Evolutionary conservation across 2,888 invertebrate species (phyloP), one percentile per base, ranked within the genome.

Genomic region (Blastobasis lacticolella): DNA sequence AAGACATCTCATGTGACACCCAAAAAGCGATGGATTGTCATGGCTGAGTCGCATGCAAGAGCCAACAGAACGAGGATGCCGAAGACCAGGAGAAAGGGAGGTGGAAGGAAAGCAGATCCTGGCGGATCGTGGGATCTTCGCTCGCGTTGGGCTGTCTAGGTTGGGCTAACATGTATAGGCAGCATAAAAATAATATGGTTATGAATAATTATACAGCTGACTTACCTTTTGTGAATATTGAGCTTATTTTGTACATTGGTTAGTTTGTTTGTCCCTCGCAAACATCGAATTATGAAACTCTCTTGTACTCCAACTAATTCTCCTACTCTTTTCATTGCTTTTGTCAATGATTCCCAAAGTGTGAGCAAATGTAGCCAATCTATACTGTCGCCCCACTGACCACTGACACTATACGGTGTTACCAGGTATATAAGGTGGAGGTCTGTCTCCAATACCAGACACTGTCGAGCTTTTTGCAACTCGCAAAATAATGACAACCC

Each of bases 371-470:
- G 89, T 71, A 94, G 86, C 95, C 95, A 95, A 71, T 98, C 96
- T 48, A 97, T 88, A 23, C 23, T 23, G 66, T 93, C 90, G 53
- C 91, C 90, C 90, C 94, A 91, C 54, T 95, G 94, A 69, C 93
- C 93, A 63, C 94, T 93, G 37, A 95, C 92, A 75, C 95, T 96
- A 57, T 96, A 94, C 0, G 99, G 99, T 3, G 98, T 99, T 44
- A 98, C 98, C 67, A 97, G 88, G 79, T 98, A 99, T 48, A 99
- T 92, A 44, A 98, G 91, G 81, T 99, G 99, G 4, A 99, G 89
- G 67, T 99, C 99, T 51, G 95, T 96, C 73, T 98, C 97, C 8
- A 99, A 83, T 0, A 97, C 97, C 71, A 99, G 94, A 69, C 95
- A 94, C 64, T 94, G 93, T 6, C 97, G 90, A 0, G 98, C 97